Conservation (phyloP, 2,888 invertebrate genomes). For the Sinhomidia bicolor region DNA sequence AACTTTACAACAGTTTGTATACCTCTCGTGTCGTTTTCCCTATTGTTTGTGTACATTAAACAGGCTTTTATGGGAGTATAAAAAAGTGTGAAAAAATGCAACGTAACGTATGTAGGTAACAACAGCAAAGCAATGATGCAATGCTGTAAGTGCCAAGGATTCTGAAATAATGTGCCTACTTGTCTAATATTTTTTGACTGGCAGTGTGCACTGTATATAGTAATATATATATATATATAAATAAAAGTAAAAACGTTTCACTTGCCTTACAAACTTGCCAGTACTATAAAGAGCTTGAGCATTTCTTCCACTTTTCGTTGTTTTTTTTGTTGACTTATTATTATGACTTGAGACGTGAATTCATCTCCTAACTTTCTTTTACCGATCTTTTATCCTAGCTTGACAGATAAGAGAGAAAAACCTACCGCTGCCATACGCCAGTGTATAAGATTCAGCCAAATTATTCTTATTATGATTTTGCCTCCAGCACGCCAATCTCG, state of each 20-base stretch:
- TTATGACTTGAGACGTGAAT: not conserved
- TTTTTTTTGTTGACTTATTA: conserved; percentile 8
- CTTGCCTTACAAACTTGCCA: not conserved
- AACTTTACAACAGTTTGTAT: not conserved
- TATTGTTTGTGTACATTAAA: not conserved
- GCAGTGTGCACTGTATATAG: not conserved
- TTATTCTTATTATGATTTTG: conserved; percentile 1
- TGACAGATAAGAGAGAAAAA: not conserved
- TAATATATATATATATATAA: no score
- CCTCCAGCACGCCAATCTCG: not conserved
- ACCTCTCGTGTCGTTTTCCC: not conserved
- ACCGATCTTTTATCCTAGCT: not conserved
- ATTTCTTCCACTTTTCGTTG: not conserved
- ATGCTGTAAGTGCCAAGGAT: not conserved
- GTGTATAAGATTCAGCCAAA: not conserved
- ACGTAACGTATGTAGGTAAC: no score
- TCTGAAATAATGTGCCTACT: not conserved
- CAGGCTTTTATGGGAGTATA: not conserved
- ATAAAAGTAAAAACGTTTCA: no score
- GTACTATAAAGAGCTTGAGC: not conserved
- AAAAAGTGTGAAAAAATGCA: not conserved
- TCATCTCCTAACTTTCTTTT: not conserved
- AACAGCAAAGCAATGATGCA: not conserved
- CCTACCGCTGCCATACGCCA: not conserved
- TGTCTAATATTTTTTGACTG: not conserved